Percentiles rank a stretch among this genome's conserved stretches.
Conservation (phyloP, 1,140 invertebrate genomes). For the Gryon sp. region DNA sequence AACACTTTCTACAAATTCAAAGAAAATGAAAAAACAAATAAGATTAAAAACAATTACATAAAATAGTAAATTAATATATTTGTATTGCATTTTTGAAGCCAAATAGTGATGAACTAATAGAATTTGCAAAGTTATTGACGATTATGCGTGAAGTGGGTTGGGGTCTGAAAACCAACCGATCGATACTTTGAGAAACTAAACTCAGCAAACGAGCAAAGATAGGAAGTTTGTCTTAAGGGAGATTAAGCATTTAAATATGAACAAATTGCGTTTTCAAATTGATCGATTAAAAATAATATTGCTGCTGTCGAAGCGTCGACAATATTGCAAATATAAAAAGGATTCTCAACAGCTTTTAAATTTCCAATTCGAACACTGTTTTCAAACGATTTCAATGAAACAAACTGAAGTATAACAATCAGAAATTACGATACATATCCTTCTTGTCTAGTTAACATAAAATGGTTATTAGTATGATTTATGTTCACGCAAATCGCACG, state of each 20-base stretch:
- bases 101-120: conserved; percentile 46
- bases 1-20: too few species aligned
- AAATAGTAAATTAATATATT: not conserved
- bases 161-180: conserved; percentile 35
- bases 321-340: too few species aligned
- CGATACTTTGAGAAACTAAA: conserved; percentile 44
- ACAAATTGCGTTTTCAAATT: conserved; percentile 9
- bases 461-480: conserved; percentile 23
- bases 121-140: conserved; percentile 47
- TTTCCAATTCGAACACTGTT: too few species aligned
- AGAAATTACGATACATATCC: too few species aligned
- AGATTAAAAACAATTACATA: too few species aligned
- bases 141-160: conserved; percentile 31
- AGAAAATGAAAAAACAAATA: too few species aligned
- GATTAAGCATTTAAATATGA: conserved; percentile 28
- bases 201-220: conserved; percentile 35
- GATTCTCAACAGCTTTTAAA: too few species aligned
- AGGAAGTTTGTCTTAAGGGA: conserved; percentile 11
- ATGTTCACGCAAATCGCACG: conserved; percentile 5
- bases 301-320: too few species aligned
- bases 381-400: too few species aligned
- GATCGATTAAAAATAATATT: not conserved
- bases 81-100: not conserved
- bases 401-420: too few species aligned
- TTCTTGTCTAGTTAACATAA: too few species aligned